phyloP scores from a whole-genome alignment of 2,797 vertebrate species.

The Centroberyx gerrardi region DNA sequence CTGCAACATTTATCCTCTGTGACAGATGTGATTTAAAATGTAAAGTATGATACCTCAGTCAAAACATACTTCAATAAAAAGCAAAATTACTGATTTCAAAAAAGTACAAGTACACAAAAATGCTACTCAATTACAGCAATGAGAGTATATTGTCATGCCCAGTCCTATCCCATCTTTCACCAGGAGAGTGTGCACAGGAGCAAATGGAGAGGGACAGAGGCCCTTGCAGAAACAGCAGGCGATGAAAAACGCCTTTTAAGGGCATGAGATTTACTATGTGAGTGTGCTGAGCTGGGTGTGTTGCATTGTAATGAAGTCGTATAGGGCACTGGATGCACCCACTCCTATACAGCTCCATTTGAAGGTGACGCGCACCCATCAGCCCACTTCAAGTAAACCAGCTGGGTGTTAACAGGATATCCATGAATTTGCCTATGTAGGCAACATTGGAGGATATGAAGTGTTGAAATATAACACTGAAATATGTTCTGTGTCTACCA shows the following conservation, averaged over 20 bases:
- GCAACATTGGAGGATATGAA: no score
- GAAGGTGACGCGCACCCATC: conserved; percentile 51
- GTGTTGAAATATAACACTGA: no score
- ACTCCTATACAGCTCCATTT: conserved; percentile 30
- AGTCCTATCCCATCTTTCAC: conserved; percentile 13
- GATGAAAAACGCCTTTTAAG: conserved; percentile 86
- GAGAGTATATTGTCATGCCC: neutral
- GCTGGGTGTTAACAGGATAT: conserved; percentile 45
- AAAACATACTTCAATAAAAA: no score
- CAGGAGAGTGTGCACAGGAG: conserved; percentile 69
- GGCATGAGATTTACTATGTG: conserved; percentile 77
- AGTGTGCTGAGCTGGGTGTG: conserved; percentile 76
- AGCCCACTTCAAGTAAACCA: conserved; percentile 32
- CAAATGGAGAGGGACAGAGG: neutral
- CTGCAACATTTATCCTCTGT: no score
- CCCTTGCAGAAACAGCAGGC: conserved; percentile 55
- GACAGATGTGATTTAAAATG: no score
- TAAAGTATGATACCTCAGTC: no score
- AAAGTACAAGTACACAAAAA: neutral
- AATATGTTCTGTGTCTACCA: no score
- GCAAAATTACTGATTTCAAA: no score
- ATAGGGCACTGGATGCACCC: conserved; percentile 29
- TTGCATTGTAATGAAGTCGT: conserved; percentile 67
- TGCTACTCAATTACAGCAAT: neutral
- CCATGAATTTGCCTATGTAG: neutral